Evolutionary conservation across 2,113 vertebrate genomes (phyloP), one percentile per base, ranked within the genome.

Genomic region (Dicerorhinus sumatrensis): DNA sequence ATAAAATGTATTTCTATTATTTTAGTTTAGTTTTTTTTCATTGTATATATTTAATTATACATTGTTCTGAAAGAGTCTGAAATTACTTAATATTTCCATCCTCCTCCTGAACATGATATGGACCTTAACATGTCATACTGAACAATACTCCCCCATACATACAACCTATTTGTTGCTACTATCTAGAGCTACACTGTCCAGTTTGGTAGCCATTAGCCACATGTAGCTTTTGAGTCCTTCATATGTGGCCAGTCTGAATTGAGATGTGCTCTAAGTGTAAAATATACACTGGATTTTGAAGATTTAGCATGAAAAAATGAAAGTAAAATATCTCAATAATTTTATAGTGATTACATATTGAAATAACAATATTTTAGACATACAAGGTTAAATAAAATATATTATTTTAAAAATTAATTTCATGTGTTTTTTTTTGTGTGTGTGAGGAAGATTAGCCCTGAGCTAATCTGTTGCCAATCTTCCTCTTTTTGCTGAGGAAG

Each of bases 321-420:
- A 89, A 92, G 48, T 73, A 85, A 92, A 95, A n/a, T 87, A 81
- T 63, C 39, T 76, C 25, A 91, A 70, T 81, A 96, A 51, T 58
- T 72, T 97, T 81, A 75, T 84, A 91, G 6, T 84, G 70, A 92
- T 90, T 79, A 91, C 11, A 96, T 97, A n/a, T 70, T 92, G 58
- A 96, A 97, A 97, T 67, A 51, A 75, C 58, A 81, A 65, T 82
- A 91, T 87, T 96, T 94, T 69, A 56, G 54, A 51, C 46, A 89
- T 90, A 83, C 1, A 56, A 6, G 9, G 29, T 42, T 86, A 93
- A 84, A 84, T 95, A 62, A 95, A 86, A 58, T 33, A 36, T 6
- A 88, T 69, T 92, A 91, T 21, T 89, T 21, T 89, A 84, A 93
- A 93, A 96, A 62, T 94, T 60, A 73, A 85, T 58, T 80, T 56